Conservation (phyloP, 2,888 invertebrate genomes). For the Spisula subtruncata region DNA sequence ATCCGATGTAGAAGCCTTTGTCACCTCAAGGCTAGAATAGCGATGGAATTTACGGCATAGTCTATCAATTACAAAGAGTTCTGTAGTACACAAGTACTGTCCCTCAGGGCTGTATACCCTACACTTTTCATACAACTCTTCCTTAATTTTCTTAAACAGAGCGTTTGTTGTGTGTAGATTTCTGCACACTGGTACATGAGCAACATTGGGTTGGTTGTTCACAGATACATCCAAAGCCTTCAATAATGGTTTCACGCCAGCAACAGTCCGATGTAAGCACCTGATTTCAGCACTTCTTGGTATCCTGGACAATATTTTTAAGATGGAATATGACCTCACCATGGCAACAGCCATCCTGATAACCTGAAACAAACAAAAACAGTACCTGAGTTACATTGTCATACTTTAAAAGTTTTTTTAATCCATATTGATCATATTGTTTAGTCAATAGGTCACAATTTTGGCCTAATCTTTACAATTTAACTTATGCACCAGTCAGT, state of each 20-base stretch:
- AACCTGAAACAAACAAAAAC: slow-evolving; percentile 18
- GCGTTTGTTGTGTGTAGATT: slow-evolving; percentile 13
- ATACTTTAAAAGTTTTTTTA: too few relatives aligned
- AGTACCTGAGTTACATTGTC: not conserved
- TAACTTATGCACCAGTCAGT: too few relatives aligned
- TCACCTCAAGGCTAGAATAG: slow-evolving; percentile 16
- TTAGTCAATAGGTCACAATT: too few relatives aligned
- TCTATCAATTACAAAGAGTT: slow-evolving; percentile 40
- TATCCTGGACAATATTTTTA: not conserved
- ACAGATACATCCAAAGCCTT: not conserved
- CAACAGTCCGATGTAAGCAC: not conserved
- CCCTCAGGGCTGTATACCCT: slow-evolving; percentile 45
- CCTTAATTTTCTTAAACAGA: slow-evolving; percentile 37
- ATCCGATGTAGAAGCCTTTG: not conserved
- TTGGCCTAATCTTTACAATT: too few relatives aligned
- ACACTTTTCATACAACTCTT: slow-evolving; percentile 35
- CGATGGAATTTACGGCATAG: slow-evolving; percentile 37
- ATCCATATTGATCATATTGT: too few relatives aligned
- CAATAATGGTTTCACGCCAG: not conserved
- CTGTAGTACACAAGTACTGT: slow-evolving; percentile 40
- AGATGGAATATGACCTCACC: not conserved
- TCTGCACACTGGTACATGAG: not conserved
- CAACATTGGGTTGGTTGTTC: not conserved
- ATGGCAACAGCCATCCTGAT: not conserved
- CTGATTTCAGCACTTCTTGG: not conserved